Percentiles rank a stretch among this genome's conserved stretches.
phyloP scores from a whole-genome alignment of 1,140 invertebrate genomes.

The Magallana angulata region DNA sequence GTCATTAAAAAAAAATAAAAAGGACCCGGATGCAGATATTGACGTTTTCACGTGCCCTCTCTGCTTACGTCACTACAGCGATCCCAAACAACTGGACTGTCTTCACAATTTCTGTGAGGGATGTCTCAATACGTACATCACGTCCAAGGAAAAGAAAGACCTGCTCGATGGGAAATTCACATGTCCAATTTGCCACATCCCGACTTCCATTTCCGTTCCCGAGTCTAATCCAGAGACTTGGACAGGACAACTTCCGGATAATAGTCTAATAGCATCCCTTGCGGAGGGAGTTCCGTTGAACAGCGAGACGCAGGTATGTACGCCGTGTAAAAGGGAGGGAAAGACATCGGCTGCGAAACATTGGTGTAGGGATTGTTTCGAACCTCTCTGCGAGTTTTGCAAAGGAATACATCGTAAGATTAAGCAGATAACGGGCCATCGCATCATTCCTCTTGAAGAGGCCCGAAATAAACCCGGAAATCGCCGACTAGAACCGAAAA shows the following conservation, averaged over 20 bases:
- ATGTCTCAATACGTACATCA: conserved; percentile 46
- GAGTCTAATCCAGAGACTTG: neutral
- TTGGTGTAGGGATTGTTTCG: conserved; percentile 46
- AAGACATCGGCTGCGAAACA: neutral
- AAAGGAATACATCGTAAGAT: conserved; percentile 5
- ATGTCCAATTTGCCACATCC: conserved; percentile 41
- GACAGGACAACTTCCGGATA: conserved; percentile 5
- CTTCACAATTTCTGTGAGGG: conserved; percentile 47
- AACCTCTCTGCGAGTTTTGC: conserved; percentile 36
- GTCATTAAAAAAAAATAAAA: neutral
- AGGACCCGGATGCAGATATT: neutral
- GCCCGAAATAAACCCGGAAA: neutral
- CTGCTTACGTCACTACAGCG: conserved; percentile 42
- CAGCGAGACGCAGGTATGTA: conserved; percentile 20
- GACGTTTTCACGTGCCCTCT: conserved; percentile 37
- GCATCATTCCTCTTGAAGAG: conserved; percentile 1
- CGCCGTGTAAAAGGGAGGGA: conserved; percentile 18
- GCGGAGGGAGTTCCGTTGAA: neutral
- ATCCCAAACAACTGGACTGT: conserved; percentile 52
- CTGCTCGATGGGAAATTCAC: conserved; percentile 15
- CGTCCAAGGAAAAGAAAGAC: neutral
- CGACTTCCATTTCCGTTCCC: neutral
- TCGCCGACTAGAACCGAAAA: neutral
- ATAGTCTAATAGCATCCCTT: neutral
- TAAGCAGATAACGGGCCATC: neutral